Evolutionary conservation across 2,113 vertebrate species (phyloP).

Genomic region (Jaculus jaculus): DNA sequence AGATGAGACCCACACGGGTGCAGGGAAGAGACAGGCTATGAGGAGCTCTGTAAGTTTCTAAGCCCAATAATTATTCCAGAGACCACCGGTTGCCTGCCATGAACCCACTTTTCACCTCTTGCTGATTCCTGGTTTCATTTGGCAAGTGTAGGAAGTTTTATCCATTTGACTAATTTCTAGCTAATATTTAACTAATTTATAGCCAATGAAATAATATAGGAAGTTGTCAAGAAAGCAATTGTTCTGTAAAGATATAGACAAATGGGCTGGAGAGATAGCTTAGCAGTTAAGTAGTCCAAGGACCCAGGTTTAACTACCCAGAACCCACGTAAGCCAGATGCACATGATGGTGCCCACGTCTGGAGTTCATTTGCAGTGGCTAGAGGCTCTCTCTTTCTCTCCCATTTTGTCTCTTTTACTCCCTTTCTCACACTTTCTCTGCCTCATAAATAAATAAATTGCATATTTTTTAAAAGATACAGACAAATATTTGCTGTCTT

Average conservation of each 20-base stretch:
- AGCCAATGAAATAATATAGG: neutral
- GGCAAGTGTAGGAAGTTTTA: neutral
- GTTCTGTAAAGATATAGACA: neutral
- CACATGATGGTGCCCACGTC: too few relatives aligned
- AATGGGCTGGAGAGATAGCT: neutral
- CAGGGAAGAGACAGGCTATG: neutral
- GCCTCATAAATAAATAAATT: too few relatives aligned
- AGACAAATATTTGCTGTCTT: too few relatives aligned
- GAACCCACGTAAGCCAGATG: too few relatives aligned
- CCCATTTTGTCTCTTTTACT: too few relatives aligned
- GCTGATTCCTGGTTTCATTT: neutral
- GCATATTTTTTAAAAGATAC: too few relatives aligned
- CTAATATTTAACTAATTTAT: neutral
- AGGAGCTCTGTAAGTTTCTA: neutral
- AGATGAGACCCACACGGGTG: neutral
- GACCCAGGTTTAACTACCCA: too few relatives aligned
- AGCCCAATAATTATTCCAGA: neutral
- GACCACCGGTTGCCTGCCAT: neutral
- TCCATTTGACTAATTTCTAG: neutral
- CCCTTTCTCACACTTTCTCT: too few relatives aligned
- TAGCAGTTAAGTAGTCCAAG: neutral
- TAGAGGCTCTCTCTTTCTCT: too few relatives aligned
- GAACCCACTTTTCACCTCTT: neutral
- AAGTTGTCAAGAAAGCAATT: neutral
- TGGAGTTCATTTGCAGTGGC: too few relatives aligned